Percentiles rank a stretch among this genome's conserved stretches.
Conservation (phyloP, 2,888 invertebrate species). For the Cybosia mesomella region DNA sequence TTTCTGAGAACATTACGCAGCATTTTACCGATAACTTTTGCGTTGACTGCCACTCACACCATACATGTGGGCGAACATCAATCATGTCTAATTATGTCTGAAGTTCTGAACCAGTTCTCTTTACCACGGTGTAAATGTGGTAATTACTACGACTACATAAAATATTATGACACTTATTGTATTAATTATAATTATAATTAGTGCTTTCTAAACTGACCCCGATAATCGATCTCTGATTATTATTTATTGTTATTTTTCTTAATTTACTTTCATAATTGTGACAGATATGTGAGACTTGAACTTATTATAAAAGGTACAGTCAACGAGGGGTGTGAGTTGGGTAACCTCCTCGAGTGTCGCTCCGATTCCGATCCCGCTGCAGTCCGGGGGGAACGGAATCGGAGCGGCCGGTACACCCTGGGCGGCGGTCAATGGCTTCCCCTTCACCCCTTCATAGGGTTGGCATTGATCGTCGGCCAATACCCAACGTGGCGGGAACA, state of each 20-base stretch:
- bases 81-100: slow-evolving; percentile 40
- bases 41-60: slow-evolving; percentile 26
- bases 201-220: slow-evolving; percentile 38
- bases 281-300: no score
- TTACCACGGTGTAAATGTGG: slow-evolving; percentile 33
- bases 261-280: no score
- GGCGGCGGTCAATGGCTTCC: no score
- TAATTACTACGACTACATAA: slow-evolving; percentile 34
- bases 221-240: slow-evolving; percentile 10
- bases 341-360: no score
- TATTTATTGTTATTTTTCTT: slow-evolving; percentile 1
- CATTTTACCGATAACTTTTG: not conserved
- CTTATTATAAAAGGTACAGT: no score
- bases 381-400: no score
- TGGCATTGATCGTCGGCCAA: no score
- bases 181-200: slow-evolving; percentile 23
- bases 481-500: no score
- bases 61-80: slow-evolving; percentile 28
- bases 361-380: no score
- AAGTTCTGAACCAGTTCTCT: slow-evolving; percentile 36
- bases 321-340: no score
- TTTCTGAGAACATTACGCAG: not conserved
- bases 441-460: no score
- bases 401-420: no score
- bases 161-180: slow-evolving; percentile 29